phyloP scores from a whole-genome alignment of 1,140 invertebrate species.

The Contarinia nasturtii region DNA sequence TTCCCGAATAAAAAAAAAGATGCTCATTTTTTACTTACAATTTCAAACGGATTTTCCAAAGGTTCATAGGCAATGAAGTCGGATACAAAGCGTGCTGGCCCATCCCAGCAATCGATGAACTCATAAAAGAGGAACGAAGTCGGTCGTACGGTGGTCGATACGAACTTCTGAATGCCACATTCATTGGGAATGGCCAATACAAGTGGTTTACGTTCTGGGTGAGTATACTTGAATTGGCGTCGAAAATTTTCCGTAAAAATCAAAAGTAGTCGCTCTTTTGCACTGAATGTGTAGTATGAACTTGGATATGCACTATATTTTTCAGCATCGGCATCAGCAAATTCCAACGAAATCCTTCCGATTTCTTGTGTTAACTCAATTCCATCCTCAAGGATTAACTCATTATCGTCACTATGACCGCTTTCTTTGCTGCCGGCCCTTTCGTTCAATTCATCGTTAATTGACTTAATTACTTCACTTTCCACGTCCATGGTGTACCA shows the following conservation, averaged over 20 bases:
- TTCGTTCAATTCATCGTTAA: too few relatives aligned
- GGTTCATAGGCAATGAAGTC: slow-evolving; percentile 36
- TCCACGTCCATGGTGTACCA: too few relatives aligned
- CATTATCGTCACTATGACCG: too few relatives aligned
- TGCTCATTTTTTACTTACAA: slow-evolving; percentile 27
- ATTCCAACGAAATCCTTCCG: slow-evolving; percentile 18
- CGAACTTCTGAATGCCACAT: slow-evolving; percentile 52
- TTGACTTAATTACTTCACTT: too few relatives aligned
- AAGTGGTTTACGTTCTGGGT: slow-evolving; percentile 45
- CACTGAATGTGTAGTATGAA: slow-evolving; percentile 47
- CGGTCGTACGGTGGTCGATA: slow-evolving; percentile 37
- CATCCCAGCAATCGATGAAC: slow-evolving; percentile 29
- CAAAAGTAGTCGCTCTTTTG: slow-evolving; percentile 58
- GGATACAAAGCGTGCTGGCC: slow-evolving; percentile 33
- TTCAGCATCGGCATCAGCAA: slow-evolving; percentile 9
- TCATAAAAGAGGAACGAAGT: slow-evolving; percentile 32
- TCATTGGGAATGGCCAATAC: slow-evolving; percentile 64
- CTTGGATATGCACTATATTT: slow-evolving; percentile 33
- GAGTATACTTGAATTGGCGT: slow-evolving; percentile 48
- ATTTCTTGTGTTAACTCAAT: slow-evolving; percentile 6
- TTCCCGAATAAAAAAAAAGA: too few relatives aligned
- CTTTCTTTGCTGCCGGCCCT: too few relatives aligned
- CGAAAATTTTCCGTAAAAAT: slow-evolving; percentile 69
- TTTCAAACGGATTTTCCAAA: slow-evolving; percentile 23
- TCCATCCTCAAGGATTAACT: neutral